These are phyloP conservation scores for Chloroceryle aenea DNA, from an alignment of 2,113 vertebrate species.

Conservation along the genomic window DNA sequence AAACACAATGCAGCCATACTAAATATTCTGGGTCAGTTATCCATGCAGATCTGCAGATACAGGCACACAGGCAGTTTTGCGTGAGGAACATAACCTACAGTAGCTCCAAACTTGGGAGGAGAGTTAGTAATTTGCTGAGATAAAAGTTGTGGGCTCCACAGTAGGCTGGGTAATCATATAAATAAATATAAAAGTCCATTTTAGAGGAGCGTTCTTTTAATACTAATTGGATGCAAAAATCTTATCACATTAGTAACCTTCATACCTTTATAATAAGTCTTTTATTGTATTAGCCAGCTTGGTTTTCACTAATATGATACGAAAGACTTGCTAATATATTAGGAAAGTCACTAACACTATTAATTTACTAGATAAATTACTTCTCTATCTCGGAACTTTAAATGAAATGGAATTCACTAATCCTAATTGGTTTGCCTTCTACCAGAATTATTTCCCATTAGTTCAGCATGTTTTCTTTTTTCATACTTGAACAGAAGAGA, in stretches of 20 bases:
- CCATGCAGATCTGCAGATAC: constrained; percentile 24
- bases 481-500: constrained; percentile 80
- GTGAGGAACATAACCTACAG: neutral
- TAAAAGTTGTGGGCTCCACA: constrained; percentile 44
- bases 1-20: constrained; percentile 9
- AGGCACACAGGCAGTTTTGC: neutral
- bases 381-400: constrained; percentile 83
- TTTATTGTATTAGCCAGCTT: constrained; percentile 78
- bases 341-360: constrained; percentile 80
- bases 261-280: constrained; percentile 76
- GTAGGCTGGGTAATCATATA: constrained; percentile 17
- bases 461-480: constrained; percentile 79
- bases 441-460: constrained; percentile 83
- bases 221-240: constrained; percentile 72
- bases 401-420: constrained; percentile 86
- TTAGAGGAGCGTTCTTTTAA: constrained; percentile 47
- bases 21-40: constrained; percentile 25
- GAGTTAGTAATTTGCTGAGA: constrained; percentile 44
- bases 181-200: constrained; percentile 67
- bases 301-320: constrained; percentile 82
- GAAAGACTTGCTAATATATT: constrained; percentile 78
- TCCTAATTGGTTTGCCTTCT: constrained; percentile 84
- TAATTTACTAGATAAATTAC: constrained; percentile 86
- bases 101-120: neutral
- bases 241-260: constrained; percentile 72